Percentiles rank a stretch among this genome's conserved stretches.
These are phyloP conservation scores for Gymnocephalus cernua DNA, from an alignment of 2,113 vertebrate species.

Conservation along the genomic window DNA sequence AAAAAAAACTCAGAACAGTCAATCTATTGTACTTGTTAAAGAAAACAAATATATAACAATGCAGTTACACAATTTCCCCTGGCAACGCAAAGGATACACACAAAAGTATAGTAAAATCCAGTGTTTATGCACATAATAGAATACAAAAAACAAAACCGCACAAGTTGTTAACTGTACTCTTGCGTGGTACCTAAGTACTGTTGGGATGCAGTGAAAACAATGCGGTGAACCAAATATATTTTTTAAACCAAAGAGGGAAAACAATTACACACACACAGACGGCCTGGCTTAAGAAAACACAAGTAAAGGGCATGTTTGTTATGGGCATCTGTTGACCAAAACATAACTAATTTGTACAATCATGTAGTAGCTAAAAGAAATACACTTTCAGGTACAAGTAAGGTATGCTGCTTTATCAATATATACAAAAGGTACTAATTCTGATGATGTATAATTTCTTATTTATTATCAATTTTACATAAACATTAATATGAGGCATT, in stretches of 20 bases:
- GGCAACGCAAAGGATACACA: neutral
- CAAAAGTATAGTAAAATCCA: slow-evolving; percentile 63
- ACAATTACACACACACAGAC: slow-evolving; percentile 30
- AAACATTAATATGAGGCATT: slow-evolving; percentile 24
- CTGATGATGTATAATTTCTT: neutral
- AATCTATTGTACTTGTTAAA: slow-evolving; percentile 3
- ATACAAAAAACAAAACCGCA: slow-evolving; percentile 37
- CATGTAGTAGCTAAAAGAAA: neutral
- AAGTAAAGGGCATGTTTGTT: neutral
- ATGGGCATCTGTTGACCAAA: slow-evolving; percentile 34
- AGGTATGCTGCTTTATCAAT: neutral
- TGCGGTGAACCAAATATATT: slow-evolving; percentile 32
- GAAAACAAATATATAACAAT: neutral
- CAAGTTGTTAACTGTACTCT: slow-evolving; percentile 29
- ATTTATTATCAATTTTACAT: neutral
- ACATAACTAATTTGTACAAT: slow-evolving; percentile 22
- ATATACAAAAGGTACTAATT: neutral
- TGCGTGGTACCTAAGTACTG: slow-evolving; percentile 2
- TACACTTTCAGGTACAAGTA: neutral
- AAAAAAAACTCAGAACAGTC: neutral
- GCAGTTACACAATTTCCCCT: neutral
- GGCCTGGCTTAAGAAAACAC: slow-evolving; percentile 23
- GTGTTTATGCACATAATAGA: slow-evolving; percentile 66
- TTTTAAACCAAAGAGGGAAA: slow-evolving; percentile 23
- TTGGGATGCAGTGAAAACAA: slow-evolving; percentile 27